Conservation (phyloP, 1,140 invertebrate species). For the Eueides isabella region DNA sequence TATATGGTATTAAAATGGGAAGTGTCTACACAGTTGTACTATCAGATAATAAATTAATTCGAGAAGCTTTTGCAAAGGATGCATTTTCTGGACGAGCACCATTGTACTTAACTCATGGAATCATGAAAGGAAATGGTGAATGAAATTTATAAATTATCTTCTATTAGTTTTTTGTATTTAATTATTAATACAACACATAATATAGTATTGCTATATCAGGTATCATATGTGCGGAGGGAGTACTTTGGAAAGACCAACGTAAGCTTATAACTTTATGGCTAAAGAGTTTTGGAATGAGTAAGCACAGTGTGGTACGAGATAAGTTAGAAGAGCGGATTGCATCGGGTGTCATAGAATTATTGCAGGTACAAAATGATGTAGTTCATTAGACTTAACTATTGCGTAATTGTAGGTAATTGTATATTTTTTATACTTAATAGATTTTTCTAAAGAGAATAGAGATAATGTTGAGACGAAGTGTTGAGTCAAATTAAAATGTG, state of each 20-base stretch:
- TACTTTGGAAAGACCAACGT: slow-evolving; percentile 91
- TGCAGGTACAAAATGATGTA: slow-evolving; percentile 79
- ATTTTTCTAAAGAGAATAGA: too few species aligned
- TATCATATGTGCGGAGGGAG: slow-evolving; percentile 91
- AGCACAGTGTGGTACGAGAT: slow-evolving; percentile 83
- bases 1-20: slow-evolving; percentile 89
- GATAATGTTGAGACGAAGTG: too few species aligned
- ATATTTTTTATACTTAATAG: too few species aligned
- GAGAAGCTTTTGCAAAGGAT: slow-evolving; percentile 87
- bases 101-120: slow-evolving; percentile 91
- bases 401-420: too few species aligned
- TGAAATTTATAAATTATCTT: slow-evolving; percentile 20
- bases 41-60: slow-evolving; percentile 87
- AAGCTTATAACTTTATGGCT: slow-evolving; percentile 88
- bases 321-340: slow-evolving; percentile 87
- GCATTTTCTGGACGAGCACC: slow-evolving; percentile 88
- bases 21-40: slow-evolving; percentile 88
- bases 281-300: slow-evolving; percentile 89
- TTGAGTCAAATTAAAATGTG: too few species aligned
- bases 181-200: not conserved
- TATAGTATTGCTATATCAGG: slow-evolving; percentile 81
- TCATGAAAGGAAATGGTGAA: slow-evolving; percentile 93
- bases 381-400: too few species aligned
- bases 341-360: slow-evolving; percentile 83
- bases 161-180: not conserved